These are phyloP conservation scores for Pachymerium ferrugineum DNA, from an alignment of 2,888 invertebrate genomes.

Conservation along the genomic window DNA sequence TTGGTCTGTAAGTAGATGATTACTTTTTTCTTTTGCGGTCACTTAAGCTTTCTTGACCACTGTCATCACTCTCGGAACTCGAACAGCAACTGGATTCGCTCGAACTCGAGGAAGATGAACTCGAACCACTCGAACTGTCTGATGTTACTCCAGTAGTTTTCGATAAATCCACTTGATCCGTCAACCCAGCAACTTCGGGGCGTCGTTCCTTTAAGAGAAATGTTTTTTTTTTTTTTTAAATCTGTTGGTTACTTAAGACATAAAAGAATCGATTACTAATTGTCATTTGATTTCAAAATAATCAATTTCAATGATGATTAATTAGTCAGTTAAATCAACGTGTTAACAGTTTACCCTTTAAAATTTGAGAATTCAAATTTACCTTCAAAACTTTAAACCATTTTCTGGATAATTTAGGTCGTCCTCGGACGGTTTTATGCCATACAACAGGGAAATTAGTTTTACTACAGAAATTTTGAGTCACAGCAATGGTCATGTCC, in stretches of 20 bases:
- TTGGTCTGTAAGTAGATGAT: background rate
- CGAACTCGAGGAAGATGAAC: slow-evolving; percentile 58
- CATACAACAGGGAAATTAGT: slow-evolving; percentile 97
- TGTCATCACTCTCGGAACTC: slow-evolving; percentile 61
- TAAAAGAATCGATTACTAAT: background rate
- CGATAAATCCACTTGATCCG: slow-evolving; percentile 76
- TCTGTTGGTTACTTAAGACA: too few species aligned
- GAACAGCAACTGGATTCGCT: slow-evolving; percentile 48
- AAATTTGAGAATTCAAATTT: slow-evolving; percentile 33
- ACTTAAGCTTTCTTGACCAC: slow-evolving; percentile 82
- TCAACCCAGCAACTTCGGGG: slow-evolving; percentile 68
- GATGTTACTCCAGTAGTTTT: slow-evolving; percentile 86
- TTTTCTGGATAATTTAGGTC: slow-evolving; percentile 91
- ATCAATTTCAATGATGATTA: too few species aligned
- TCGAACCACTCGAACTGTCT: slow-evolving; percentile 82
- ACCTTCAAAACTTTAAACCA: slow-evolving; percentile 63
- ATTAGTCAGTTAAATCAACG: too few species aligned
- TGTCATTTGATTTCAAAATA: too few species aligned
- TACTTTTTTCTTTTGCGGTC: slow-evolving; percentile 62
- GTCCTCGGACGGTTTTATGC: slow-evolving; percentile 93
- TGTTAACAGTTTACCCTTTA: too few species aligned
- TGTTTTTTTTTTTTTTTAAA: too few species aligned
- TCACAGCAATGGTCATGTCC: slow-evolving; percentile 92
- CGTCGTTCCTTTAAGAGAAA: slow-evolving; percentile 59
- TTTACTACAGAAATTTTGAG: slow-evolving; percentile 93